These are phyloP conservation scores for Rhabdornis inornatus DNA, from an alignment of 2,113 vertebrate species.

Conservation along the genomic window DNA sequence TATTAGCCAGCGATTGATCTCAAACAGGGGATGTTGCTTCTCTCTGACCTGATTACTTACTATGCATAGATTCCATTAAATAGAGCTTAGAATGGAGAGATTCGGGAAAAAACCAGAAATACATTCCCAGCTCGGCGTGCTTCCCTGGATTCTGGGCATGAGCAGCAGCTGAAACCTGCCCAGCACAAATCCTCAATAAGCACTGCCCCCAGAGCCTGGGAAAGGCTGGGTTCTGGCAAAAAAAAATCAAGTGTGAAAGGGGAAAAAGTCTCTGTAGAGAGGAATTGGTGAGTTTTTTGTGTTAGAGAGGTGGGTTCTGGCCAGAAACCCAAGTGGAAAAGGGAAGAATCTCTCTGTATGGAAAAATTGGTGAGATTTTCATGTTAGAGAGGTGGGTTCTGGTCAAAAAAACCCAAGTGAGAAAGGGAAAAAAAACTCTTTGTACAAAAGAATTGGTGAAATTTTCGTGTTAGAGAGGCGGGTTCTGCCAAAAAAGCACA, in stretches of 20 bases:
- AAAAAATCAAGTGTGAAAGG: not conserved
- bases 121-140: not conserved
- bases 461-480: too few species aligned
- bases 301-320: too few species aligned
- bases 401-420: too few species aligned
- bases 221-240: not conserved
- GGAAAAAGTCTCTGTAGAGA: too few species aligned
- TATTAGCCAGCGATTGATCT: slow-evolving; percentile 84
- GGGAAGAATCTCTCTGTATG: too few species aligned
- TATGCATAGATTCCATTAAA: slow-evolving; percentile 86
- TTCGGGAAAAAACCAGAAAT: slow-evolving; percentile 63
- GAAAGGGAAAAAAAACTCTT: too few species aligned
- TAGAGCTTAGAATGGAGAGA: slow-evolving; percentile 80
- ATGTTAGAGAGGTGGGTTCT: too few species aligned
- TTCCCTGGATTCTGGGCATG: not conserved
- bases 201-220: not conserved
- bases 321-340: not conserved
- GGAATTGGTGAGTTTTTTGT: too few species aligned
- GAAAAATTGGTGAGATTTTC: too few species aligned
- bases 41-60: slow-evolving; percentile 80
- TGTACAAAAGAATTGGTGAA: too few species aligned
- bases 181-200: fast-evolving
- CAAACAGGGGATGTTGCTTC: slow-evolving; percentile 78
- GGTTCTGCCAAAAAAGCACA: not conserved
- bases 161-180: not conserved